These are phyloP conservation scores for Petrolisthes cinctipes DNA, from an alignment of 2,888 invertebrate genomes.

Conservation along the genomic window DNA sequence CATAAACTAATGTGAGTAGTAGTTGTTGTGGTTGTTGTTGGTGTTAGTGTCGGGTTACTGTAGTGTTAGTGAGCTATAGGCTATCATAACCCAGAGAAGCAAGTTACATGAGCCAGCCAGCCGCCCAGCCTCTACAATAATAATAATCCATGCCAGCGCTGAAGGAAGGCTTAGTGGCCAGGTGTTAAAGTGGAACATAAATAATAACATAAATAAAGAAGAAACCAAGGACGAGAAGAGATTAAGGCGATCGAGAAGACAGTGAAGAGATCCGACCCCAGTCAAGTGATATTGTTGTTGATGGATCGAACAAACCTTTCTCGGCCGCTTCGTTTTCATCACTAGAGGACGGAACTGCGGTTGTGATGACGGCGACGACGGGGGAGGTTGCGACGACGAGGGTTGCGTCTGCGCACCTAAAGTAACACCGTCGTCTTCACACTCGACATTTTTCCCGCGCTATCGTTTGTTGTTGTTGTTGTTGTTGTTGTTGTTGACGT, in stretches of 20 bases:
- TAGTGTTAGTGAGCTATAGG: not conserved
- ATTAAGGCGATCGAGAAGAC: conserved; percentile 1
- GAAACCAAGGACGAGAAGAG: not conserved
- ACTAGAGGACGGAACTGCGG: no score
- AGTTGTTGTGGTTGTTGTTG: not conserved
- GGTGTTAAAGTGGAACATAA: conserved; percentile 1
- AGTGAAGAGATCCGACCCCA: no score
- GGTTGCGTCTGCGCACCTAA: no score
- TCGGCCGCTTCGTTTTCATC: no score
- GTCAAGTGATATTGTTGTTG: not conserved
- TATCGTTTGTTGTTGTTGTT: not conserved
- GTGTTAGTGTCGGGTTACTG: conserved; percentile 14
- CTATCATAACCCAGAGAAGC: not conserved
- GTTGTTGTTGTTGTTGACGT: conserved; percentile 5
- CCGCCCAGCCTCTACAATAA: no score
- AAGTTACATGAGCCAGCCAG: not conserved
- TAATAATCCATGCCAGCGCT: conserved; percentile 14
- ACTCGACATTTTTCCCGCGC: not conserved
- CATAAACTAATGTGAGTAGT: no score
- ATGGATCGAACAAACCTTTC: not conserved
- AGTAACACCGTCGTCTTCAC: no score
- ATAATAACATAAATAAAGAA: not conserved
- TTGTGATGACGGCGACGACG: not conserved
- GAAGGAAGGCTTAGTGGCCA: not conserved
- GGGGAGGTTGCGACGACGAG: not conserved